Base-by-base conservation (phyloP, 2,797 vertebrate genomes). In the Yasuhikotakia modesta region DNA sequence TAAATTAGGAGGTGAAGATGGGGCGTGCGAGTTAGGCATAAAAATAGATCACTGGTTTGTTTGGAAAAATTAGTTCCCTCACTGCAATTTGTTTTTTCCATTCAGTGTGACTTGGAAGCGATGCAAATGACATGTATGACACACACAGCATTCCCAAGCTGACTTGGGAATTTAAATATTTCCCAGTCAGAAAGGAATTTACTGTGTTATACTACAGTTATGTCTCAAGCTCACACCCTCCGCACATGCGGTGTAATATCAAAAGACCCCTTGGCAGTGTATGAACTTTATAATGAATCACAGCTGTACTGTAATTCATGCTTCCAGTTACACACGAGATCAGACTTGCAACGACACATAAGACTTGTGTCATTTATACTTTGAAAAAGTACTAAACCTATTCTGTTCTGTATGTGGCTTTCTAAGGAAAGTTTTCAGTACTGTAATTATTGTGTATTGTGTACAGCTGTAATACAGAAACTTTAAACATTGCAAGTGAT, bases 181-280 rank as follows among this genome's bases (percentile, higher is more conserved):
- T 53, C 24, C 43, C 72, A 32, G 53, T 70, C 55, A 70, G 39
- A 70, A 79, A 48, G 27, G 24, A 60, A 17, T 63, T 50, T 27
- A 14, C 72, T 72, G 72, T 61, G 72, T 79, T 67, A 79, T 78
- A 39, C 43, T 68, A 63, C 78, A 79, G 77, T 73, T 79, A 71
- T 64, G 76, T 80, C 73, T 64, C 39, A 10, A 13, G 67, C 66
- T 70, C 46, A 64, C 76, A 71, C 58, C 68, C 57, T 70, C n/a
- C 48, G 46, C 58, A 78, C 58, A 30, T 78, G 69, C 64, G 68
- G 48, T 4, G 6, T 43, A 70, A 71, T 60, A 71, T 78, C 68
- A 55, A 63, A 53, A 75, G 81, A 79, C 73, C 79, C 50, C 77
- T 21, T 39, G 30, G 50, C 57, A 45, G 67, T 21, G 50, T 64